Base-by-base conservation (phyloP, 2,797 vertebrate species). In the Aeoliscus strigatus region DNA sequence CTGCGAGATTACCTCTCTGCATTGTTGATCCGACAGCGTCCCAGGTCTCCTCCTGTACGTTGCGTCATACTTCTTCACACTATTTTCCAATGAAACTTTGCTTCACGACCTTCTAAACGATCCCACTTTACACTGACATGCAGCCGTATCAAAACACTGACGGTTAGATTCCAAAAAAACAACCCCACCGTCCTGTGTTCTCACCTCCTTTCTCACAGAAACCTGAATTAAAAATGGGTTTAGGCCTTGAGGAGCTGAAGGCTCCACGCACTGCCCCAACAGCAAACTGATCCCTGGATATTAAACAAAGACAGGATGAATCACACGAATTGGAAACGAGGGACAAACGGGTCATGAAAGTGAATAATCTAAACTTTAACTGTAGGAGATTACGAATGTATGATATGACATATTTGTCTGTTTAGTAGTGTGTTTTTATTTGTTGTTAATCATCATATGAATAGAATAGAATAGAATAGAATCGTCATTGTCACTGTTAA, bases 151-250 rank as follows among this genome's bases (percentile, higher is more conserved):
- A n/a, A n/a, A 21, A 21, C 3, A 21, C 6, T 21, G 6, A 21
- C 3, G 18, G 3, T 21, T 21, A 21, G 6, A 21, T 38, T 8
- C 60, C 23, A 51, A 52, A 69, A 39, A 54, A 31, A 45, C 18
- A 40, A 30, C 33, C 28, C 27, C 13, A 43, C 30, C n/a, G n/a
- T n/a, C 26, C 27, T 54, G 40, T 61, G 60, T 59, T 39, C 39
- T 57, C 45, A 62, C 48, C 57, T 49, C 47, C 23, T 48, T 40
- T 47, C 25, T 62, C 14, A 14, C 48, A 69, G 39, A 54, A 41
- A 60, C 45, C 72, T 70, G 70, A 65, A 83, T 73, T 68, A 66
- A 46, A 71, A 66, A 65, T 48, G 23, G 50, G 42, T 42, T 55
- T 54, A 62, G 52, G 56, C 62, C 62, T 72, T 26, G 32, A 66